Conservation (phyloP, 2,888 invertebrate species). For the Zaprionus lineosus region DNA sequence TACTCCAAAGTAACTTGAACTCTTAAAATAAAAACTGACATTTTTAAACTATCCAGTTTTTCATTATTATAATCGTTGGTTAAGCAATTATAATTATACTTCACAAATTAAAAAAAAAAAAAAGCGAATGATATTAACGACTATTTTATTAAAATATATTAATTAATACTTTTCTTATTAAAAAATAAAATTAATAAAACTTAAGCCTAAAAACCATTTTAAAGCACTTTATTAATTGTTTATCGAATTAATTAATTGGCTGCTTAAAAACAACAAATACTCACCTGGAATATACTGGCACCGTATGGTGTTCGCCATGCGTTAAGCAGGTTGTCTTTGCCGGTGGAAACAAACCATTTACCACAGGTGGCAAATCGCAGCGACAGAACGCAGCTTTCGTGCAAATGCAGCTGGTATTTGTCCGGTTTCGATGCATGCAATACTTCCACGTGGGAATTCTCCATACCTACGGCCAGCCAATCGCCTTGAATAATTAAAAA, state of each 20-base stretch:
- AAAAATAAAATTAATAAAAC: no score
- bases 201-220: no score
- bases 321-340: constrained; percentile 98
- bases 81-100: no score
- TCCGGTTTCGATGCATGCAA: constrained; percentile 94
- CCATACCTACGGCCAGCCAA: constrained; percentile 99
- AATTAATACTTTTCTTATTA: no score
- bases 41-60: no score
- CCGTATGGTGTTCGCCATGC: constrained; percentile 99
- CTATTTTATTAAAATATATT: no score
- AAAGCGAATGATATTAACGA: no score
- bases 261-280: constrained; percentile 8
- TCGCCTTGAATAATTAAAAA: constrained; percentile 85
- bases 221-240: no score
- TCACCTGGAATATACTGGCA: constrained; percentile 98
- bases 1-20: no score
- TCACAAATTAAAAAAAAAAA: no score
- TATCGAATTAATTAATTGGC: not conserved
- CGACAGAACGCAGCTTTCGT: constrained; percentile 98
- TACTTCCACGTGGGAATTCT: constrained; percentile 98
- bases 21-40: no score
- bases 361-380: constrained; percentile 97
- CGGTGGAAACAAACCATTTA: constrained; percentile 99
- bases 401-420: constrained; percentile 97
- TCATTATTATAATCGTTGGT: no score